phyloP scores from a whole-genome alignment of 2,888 invertebrate species.

The Disparrhopalites patrizii region DNA sequence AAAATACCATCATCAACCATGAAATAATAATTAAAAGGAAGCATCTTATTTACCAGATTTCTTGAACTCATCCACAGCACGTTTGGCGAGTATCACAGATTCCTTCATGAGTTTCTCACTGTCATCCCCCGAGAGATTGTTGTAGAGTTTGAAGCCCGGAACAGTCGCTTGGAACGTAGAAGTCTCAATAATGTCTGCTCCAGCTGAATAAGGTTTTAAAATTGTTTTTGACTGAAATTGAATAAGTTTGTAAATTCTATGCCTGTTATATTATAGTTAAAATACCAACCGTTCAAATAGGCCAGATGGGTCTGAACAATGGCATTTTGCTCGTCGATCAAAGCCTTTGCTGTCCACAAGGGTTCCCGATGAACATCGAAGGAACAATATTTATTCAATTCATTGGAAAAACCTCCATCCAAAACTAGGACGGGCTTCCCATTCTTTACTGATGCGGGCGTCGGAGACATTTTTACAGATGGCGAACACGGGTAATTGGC shows the following conservation, averaged over 20 bases:
- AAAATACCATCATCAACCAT: not conserved
- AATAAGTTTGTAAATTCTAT: not conserved
- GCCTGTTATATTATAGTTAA: not conserved
- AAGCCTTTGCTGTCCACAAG: constrained; percentile 80
- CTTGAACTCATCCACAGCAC: constrained; percentile 58
- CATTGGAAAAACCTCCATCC: constrained; percentile 77
- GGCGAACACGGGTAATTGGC: too few species aligned
- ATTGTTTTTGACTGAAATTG: constrained; percentile 50
- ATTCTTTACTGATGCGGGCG: too few species aligned
- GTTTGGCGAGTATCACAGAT: constrained; percentile 69
- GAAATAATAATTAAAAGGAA: not conserved
- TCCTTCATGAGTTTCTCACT: constrained; percentile 68
- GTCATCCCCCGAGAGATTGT: constrained; percentile 64
- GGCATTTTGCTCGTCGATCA: constrained; percentile 72
- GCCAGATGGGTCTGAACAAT: constrained; percentile 76
- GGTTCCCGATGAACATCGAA: constrained; percentile 78
- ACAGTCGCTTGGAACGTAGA: constrained; percentile 86
- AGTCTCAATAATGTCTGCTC: constrained; percentile 80
- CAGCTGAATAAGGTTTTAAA: too few species aligned
- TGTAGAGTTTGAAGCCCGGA: constrained; percentile 69
- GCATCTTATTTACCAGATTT: constrained; percentile 3
- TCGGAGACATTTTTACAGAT: too few species aligned
- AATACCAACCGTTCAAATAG: constrained; percentile 66
- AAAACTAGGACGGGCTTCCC: constrained; percentile 52
- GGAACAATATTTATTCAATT: constrained; percentile 67